Evolutionary conservation across 2,797 vertebrate genomes (phyloP), one percentile per base, ranked within the genome.

Genomic region (Hephaestus fuliginosus): DNA sequence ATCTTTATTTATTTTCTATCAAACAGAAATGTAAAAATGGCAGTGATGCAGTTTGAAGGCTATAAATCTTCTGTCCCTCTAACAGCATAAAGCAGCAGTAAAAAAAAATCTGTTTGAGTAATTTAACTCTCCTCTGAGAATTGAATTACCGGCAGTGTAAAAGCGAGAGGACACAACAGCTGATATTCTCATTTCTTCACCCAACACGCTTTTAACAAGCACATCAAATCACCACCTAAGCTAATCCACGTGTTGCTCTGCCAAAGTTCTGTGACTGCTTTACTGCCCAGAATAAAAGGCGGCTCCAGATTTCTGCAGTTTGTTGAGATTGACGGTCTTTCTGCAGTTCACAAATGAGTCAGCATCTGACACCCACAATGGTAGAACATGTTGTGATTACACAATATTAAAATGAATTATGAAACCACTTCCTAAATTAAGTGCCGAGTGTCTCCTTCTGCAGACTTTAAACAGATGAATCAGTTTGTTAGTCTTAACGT

Each of bases 161-260:
- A 67, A 41, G 12, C 7, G 28, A 74, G 70, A 62, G 71, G 76
- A 56, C 72, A n/a, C 68, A 74, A 46, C 83, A 88, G 82, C 77
- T 80, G 80, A 74, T 17, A 2, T 82, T 86, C 74, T 64, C 79
- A 67, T 80, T 73, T 73, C 74, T 86, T 65, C 48, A 60, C 49
- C 60, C 53, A 66, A 55, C 58, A 33, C 15, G 20, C 56, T 39
- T 80, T 75, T 67, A 77, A 79, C 30, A 33, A 64, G 46, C 77
- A 49, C 77, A 55, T 76, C 80, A 30, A 73, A 82, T 84, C 82
- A 76, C 69, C 57, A 6, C 70, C 76, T 68, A 70, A 85, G 68
- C 22, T 2, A 57, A 74, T 68, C 65, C 80, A 81, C 52, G 33
- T 83, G 84, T 61, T 71, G 15, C n/a, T 4, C 60, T 76, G 66